A percentile compares a stretch with the other conserved stretches of the same genome.
These are phyloP conservation scores for Rapana venosa DNA, from an alignment of 2,888 invertebrate genomes.

Conservation along the genomic window DNA sequence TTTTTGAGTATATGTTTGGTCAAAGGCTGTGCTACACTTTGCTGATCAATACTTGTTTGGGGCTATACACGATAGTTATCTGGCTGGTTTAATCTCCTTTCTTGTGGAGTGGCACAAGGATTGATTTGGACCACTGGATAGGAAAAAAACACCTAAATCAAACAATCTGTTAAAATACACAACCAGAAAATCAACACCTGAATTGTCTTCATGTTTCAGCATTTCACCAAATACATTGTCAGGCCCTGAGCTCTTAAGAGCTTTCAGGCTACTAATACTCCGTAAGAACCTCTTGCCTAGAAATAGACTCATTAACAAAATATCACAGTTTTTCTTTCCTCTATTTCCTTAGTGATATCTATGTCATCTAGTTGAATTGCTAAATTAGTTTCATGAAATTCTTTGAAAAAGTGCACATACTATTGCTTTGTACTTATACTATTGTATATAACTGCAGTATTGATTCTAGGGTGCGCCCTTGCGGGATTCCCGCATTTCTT, in stretches of 20 bases:
- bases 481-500: too few relatives aligned
- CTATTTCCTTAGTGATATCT: neutral
- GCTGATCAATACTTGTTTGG: neutral
- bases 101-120: neutral
- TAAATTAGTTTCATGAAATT: too few relatives aligned
- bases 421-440: neutral
- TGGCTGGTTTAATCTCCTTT: neutral
- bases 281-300: neutral
- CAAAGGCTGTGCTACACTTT: neutral
- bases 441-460: neutral
- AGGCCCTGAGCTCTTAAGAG: neutral
- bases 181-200: neutral
- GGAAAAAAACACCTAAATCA: neutral
- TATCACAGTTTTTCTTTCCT: neutral
- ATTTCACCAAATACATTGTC: neutral
- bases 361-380: neutral
- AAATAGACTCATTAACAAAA: neutral
- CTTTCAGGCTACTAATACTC: neutral
- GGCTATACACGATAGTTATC: neutral
- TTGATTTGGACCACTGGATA: neutral
- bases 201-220: neutral
- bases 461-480: too few relatives aligned
- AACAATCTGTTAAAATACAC: neutral
- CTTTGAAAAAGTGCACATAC: neutral
- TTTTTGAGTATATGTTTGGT: neutral